phyloP scores from a whole-genome alignment of 2,113 vertebrate genomes.

The Paradoxurus hermaphroditus region DNA sequence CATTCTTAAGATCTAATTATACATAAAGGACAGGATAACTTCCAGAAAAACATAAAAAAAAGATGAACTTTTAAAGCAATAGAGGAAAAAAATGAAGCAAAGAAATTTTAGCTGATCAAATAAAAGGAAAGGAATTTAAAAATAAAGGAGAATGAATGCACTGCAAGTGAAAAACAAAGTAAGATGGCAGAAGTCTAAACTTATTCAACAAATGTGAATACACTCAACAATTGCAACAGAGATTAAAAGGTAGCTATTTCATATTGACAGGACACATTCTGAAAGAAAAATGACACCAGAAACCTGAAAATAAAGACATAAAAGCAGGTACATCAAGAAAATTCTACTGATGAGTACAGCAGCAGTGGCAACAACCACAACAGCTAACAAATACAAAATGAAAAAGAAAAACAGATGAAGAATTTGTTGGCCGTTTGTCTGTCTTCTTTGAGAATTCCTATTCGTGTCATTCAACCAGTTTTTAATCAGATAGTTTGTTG shows the following conservation, averaged over 20 bases:
- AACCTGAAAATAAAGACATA: neutral
- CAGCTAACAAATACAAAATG: neutral
- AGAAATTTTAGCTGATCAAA: neutral
- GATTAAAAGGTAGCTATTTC: neutral
- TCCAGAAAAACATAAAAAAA: neutral
- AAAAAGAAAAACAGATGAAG: neutral
- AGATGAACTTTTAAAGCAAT: neutral
- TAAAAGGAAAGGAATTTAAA: neutral
- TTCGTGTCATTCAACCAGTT: neutral
- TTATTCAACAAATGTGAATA: neutral
- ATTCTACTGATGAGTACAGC: neutral
- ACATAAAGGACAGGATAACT: neutral
- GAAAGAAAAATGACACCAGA: neutral
- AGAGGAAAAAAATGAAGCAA: neutral
- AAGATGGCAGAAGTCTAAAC: neutral
- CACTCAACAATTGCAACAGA: neutral
- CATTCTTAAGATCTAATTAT: neutral
- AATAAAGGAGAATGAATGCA: neutral
- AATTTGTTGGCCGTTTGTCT: rapidly evolving
- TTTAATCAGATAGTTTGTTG: neutral
- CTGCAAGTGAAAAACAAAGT: neutral
- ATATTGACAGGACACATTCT: neutral
- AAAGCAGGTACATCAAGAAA: neutral
- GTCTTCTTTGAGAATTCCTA: neutral
- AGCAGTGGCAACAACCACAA: neutral